Conservation (phyloP, 2,888 invertebrate genomes). For the Pseudanteris insignis region DNA sequence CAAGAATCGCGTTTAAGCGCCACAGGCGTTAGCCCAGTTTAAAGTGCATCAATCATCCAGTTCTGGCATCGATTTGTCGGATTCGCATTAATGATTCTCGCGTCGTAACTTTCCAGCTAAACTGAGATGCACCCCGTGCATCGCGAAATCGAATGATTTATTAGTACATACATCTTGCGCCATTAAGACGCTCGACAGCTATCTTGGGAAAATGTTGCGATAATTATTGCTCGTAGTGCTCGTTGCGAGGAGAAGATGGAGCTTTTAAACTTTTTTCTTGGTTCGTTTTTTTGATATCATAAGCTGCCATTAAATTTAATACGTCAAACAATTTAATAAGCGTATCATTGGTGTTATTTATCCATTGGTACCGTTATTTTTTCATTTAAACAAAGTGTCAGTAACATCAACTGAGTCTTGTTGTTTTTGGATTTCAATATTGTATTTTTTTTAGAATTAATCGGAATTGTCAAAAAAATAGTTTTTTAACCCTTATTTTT, state of each 20-base stretch:
- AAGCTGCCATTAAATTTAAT: too few species aligned
- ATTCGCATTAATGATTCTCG: constrained; percentile 23
- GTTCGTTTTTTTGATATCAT: background rate
- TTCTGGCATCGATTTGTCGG: constrained; percentile 32
- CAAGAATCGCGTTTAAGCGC: constrained; percentile 20
- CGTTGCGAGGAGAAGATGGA: background rate
- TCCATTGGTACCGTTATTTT: too few species aligned
- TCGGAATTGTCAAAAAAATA: too few species aligned
- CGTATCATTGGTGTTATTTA: too few species aligned
- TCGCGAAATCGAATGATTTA: constrained; percentile 27
- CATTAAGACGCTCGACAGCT: constrained; percentile 13
- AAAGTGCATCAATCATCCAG: constrained; percentile 36
- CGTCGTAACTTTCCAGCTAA: constrained; percentile 27
- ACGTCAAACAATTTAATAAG: too few species aligned
- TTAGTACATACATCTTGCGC: constrained; percentile 12
- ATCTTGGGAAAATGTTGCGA: constrained; percentile 4
- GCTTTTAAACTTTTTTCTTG: too few species aligned
- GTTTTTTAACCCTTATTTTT: too few species aligned
- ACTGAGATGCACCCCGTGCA: constrained; percentile 5
- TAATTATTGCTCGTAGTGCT: constrained; percentile 1
- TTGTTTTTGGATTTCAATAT: too few species aligned
- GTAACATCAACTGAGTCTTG: too few species aligned
- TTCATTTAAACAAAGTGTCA: too few species aligned
- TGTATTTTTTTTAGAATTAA: too few species aligned
- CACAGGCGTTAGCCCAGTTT: constrained; percentile 31